Base-by-base conservation (phyloP, 2,888 invertebrate species). In the Listrodromus nycthemerus region DNA sequence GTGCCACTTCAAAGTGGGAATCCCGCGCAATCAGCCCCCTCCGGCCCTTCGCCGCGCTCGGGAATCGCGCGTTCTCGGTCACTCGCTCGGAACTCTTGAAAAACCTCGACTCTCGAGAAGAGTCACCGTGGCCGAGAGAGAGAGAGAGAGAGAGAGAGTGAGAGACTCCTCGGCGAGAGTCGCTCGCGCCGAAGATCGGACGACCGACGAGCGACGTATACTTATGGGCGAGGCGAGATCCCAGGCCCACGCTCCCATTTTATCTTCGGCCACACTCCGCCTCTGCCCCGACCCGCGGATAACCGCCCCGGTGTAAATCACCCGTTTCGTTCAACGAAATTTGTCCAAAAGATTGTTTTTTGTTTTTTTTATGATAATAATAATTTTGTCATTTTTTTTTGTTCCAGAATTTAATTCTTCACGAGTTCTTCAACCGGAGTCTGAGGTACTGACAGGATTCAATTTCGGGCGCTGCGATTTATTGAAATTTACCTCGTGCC, bases 1-100 rank as follows among this genome's bases (percentile, higher is more conserved):
- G 92, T 91, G 90, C 90, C 90, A 90, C 91, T 91, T 92, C 92
- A 92, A 92, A 92, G 92, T 91, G 92, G 89, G 92, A 92, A 92
- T 92, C 92, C 91, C 89, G 92, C 91, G 92, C 92, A 92, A 92
- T 92, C 92, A 92, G 91, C 88, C 87, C 88, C 84, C 70, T 71
- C 87, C 85, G 52, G 55, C 58, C 50, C 50, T 66, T 70, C 58
- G 70, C 76, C 50, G 37, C 79, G 7, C 37, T 69, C 45, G 45
- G 67, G 37, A 66, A 67, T 66, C 76, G 65, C 45, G 58, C 67
- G 71, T 52, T 71, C 71, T 71, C 80, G 67, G 69, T 65, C 75
- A 75, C 66, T 67, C 80, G 69, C 71, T 63, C 63, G 63, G 30
- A 21, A 87, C 82, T 82, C 83, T 89, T 91, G 91, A 91, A 91